phyloP scores from a whole-genome alignment of 2,888 invertebrate genomes.

The Mimumesa dahlbomi region DNA sequence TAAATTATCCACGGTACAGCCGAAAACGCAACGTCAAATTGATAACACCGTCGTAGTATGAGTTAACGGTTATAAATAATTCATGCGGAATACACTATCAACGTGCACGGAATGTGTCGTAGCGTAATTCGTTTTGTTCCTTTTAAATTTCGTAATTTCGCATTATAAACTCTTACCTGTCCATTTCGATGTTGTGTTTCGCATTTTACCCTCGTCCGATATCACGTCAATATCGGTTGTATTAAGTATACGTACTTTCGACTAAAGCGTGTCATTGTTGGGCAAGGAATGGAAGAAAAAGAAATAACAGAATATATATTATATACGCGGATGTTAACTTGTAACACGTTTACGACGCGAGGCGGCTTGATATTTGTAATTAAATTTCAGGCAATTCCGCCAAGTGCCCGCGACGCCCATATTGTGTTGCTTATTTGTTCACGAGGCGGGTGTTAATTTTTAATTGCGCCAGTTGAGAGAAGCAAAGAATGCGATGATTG shows the following conservation, averaged over 20 bases:
- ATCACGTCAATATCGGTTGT: not conserved
- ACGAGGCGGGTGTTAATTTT: slow-evolving; percentile 24
- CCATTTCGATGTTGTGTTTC: slow-evolving; percentile 25
- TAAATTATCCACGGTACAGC: too few species aligned
- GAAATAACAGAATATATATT: not conserved
- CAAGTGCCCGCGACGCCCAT: slow-evolving; percentile 20
- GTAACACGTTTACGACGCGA: slow-evolving; percentile 17
- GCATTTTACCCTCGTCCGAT: slow-evolving; percentile 38
- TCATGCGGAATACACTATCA: slow-evolving; percentile 5
- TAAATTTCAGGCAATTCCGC: slow-evolving; percentile 1
- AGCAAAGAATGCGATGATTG: slow-evolving; percentile 49
- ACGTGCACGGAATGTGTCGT: not conserved
- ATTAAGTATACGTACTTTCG: too few species aligned
- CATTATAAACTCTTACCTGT: slow-evolving; percentile 44
- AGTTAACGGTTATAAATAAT: too few species aligned
- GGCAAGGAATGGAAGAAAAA: too few species aligned
- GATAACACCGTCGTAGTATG: too few species aligned
- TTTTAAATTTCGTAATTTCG: slow-evolving; percentile 8
- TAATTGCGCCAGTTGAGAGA: slow-evolving; percentile 26
- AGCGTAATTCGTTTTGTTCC: not conserved
- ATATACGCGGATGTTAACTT: slow-evolving; percentile 10
- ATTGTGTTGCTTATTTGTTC: slow-evolving; percentile 5
- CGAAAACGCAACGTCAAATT: too few species aligned
- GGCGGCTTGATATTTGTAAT: not conserved
- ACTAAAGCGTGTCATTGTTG: too few species aligned